A percentile compares a stretch with the other conserved stretches of the same genome.
phyloP scores from a whole-genome alignment of 30 jellyfish, hydroid and myxozoan genomes.

The Rhopilema esculentum region DNA sequence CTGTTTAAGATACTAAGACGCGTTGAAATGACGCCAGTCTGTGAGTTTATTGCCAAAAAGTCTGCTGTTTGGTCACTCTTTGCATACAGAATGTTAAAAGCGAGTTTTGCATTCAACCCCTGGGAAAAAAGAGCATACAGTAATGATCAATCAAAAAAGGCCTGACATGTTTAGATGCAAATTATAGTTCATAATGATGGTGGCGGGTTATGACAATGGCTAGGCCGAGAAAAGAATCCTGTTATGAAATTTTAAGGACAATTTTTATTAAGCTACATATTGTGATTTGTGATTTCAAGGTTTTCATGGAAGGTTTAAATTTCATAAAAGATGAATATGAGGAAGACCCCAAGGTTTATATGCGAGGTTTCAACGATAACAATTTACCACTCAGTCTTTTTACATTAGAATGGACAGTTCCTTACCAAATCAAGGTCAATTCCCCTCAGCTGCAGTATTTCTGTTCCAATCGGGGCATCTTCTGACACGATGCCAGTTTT shows the following conservation, averaged over 20 bases:
- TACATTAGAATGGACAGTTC: not conserved
- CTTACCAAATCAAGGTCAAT: constrained; percentile 62
- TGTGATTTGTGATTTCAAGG: no score
- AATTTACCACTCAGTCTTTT: no score
- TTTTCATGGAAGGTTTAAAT: no score
- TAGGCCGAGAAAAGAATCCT: no score
- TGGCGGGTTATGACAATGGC: no score
- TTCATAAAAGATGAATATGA: no score
- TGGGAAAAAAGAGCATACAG: not conserved
- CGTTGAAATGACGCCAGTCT: constrained; percentile 58
- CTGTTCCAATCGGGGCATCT: constrained; percentile 65
- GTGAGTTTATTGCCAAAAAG: constrained; percentile 52
- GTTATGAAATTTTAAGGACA: no score
- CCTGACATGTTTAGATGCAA: not conserved
- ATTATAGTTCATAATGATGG: no score
- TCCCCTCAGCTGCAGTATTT: constrained; percentile 39
- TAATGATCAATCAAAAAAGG: not conserved
- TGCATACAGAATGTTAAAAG: constrained; percentile 50
- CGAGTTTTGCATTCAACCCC: constrained; percentile 66
- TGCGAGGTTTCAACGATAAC: no score
- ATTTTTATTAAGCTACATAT: no score
- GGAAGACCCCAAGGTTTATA: no score
- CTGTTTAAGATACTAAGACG: constrained; percentile 41
- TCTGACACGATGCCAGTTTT: constrained; percentile 61
- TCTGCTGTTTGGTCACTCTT: constrained; percentile 59